Evolutionary conservation across 2,888 invertebrate species (phyloP).

Genomic region (Emmelina monodactyla): DNA sequence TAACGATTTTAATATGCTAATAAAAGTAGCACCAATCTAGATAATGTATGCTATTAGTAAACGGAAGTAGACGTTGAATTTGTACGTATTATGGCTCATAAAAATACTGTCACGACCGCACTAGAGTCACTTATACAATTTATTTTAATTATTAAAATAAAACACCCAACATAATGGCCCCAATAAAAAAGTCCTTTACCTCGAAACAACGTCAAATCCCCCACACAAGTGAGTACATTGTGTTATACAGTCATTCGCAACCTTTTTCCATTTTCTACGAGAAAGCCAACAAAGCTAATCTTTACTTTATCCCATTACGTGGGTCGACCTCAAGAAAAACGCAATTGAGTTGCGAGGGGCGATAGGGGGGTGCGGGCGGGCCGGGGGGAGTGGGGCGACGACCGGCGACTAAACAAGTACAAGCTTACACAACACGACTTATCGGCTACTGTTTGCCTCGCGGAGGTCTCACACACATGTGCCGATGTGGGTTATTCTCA

Average conservation of each 20-base stretch:
- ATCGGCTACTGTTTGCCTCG: constrained; percentile 30
- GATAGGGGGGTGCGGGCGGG: constrained; percentile 22
- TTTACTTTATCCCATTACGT: constrained; percentile 55
- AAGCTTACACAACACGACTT: constrained; percentile 43
- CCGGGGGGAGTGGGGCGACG: constrained; percentile 20
- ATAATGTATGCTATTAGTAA: too few species aligned
- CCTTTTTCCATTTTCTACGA: constrained; percentile 38
- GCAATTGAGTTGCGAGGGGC: constrained; percentile 45
- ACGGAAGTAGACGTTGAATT: too few species aligned
- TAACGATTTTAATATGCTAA: too few species aligned
- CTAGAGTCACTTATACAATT: too few species aligned
- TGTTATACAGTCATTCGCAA: constrained; percentile 28
- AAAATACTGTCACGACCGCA: too few species aligned
- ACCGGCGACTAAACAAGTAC: constrained; percentile 42
- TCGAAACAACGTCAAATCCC: too few species aligned
- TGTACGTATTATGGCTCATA: too few species aligned
- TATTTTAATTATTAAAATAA: too few species aligned
- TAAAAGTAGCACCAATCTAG: too few species aligned
- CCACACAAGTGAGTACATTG: too few species aligned
- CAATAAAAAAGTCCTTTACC: too few species aligned
- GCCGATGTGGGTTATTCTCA: constrained; percentile 12
- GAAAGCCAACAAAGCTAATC: constrained; percentile 51
- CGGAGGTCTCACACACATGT: constrained; percentile 21
- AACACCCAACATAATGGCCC: too few species aligned
- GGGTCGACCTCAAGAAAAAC: constrained; percentile 56